phyloP scores from a whole-genome alignment of 35 echinoderm and acorn worm species.

The Chiridota heheva region DNA sequence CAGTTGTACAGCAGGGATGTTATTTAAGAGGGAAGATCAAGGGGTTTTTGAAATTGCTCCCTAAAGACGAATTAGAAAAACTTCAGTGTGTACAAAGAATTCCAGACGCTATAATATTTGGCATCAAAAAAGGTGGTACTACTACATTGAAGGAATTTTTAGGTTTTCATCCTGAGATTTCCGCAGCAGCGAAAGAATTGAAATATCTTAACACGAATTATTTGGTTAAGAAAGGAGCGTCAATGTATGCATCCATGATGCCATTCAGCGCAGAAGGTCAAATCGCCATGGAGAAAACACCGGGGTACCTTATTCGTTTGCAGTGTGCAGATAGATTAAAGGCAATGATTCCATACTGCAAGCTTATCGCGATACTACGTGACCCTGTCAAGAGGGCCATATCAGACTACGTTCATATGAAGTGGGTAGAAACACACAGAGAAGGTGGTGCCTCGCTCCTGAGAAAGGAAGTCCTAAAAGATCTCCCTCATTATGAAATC shows the following conservation, averaged over 20 bases:
- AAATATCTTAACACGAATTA: constrained; percentile 38
- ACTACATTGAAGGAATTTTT: constrained; percentile 59
- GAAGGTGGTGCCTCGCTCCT: constrained; percentile 7
- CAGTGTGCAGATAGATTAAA: neutral
- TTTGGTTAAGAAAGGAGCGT: neutral
- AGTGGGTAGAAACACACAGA: neutral
- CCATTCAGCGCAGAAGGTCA: constrained; percentile 22
- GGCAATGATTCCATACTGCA: neutral
- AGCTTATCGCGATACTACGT: constrained; percentile 54
- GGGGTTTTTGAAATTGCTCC: neutral
- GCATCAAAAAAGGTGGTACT: constrained; percentile 67
- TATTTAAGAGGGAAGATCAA: neutral
- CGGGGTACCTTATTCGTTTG: constrained; percentile 32
- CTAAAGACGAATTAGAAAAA: neutral
- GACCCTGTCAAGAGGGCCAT: constrained; percentile 63
- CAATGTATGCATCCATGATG: constrained; percentile 29
- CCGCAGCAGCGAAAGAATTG: constrained; percentile 37
- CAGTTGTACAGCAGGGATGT: neutral
- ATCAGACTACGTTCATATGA: constrained; percentile 64
- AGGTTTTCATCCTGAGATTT: constrained; percentile 66
- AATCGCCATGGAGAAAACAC: constrained; percentile 59
- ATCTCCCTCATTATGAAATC: constrained; percentile 1
- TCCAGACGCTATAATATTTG: constrained; percentile 49
- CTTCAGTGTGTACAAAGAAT: constrained; percentile 28
- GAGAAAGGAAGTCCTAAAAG: neutral